Evolutionary conservation across 2,888 invertebrate genomes (phyloP), one percentile per base, ranked within the genome.

Genomic region (Boloria selene): DNA sequence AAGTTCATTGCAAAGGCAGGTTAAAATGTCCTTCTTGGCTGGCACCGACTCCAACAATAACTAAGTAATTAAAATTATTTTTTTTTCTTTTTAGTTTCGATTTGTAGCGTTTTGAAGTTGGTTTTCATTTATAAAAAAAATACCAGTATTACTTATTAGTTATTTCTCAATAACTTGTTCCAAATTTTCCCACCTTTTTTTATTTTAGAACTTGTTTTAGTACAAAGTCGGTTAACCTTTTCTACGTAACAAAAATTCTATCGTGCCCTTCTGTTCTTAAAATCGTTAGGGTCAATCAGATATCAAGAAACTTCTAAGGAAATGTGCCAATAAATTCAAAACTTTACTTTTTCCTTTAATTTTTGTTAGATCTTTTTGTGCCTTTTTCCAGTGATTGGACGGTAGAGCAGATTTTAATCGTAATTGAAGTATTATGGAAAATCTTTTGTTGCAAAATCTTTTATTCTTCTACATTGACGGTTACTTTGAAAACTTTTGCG

Each of bases 251-350:
- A 58, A 47, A 47, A 55, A 47, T 13, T 47, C 4, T 53, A 16
- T 53, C 56, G 13, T 47, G 13, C 1, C 16, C 16, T 53, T 58
- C 45, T 18, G 58, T 45, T 56, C 51, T 49, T 7, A 54, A 55
- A 67, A 31, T 44, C 55, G 49, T 61, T 47, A 50, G 55, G 67
- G 53, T 65, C 60, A 62, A 69, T 66, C 65, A 62, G 66, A 69
- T 64, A 67, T 68, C 52, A 58, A 52, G 10, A 49, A 56, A 68
- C 31, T 65, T 59, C 47, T 18, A 61, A 38, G 60, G 49, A 51
- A 67, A 69, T 61, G 61, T 49, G 56, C 45, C 60, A 61, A 65
- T 61, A 64, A 67, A 71, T 67, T 69, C 60, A 53, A 55, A 71
- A 69, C 63, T 69, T 67, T 63, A 49, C 64, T 16, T 61, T 60